These are phyloP conservation scores for Phalacrocorax carbo DNA, from an alignment of 2,113 vertebrate species.

Conservation along the genomic window DNA sequence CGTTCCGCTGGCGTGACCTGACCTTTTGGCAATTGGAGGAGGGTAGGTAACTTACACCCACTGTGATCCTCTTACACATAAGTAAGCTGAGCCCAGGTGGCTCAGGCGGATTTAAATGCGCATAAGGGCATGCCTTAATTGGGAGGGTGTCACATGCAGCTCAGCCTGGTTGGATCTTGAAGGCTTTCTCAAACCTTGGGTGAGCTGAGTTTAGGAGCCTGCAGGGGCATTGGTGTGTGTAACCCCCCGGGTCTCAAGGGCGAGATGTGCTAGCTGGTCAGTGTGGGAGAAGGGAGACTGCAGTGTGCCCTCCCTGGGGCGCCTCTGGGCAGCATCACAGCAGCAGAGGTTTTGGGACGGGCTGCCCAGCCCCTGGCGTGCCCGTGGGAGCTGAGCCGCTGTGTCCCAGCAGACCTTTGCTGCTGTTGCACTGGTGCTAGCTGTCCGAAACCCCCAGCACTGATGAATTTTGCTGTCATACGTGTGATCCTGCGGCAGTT, in stretches of 20 bases:
- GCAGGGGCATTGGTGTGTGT: background rate
- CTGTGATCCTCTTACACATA: background rate
- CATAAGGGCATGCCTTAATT: background rate
- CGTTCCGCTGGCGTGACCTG: background rate
- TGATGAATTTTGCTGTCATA: background rate
- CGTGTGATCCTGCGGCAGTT: rapidly evolving
- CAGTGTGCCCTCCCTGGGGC: background rate
- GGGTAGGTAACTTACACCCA: background rate
- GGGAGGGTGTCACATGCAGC: background rate
- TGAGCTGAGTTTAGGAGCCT: background rate
- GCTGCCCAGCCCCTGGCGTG: background rate
- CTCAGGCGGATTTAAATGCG: background rate
- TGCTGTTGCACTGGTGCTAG: background rate
- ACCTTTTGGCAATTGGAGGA: background rate
- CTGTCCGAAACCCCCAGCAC: background rate
- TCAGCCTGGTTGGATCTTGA: background rate
- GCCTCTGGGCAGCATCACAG: background rate
- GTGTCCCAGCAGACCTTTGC: background rate
- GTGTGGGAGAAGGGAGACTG: background rate
- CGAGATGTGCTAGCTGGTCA: rapidly evolving
- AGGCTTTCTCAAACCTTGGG: background rate
- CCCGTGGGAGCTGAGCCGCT: background rate
- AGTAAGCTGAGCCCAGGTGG: background rate
- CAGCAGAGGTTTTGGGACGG: background rate
- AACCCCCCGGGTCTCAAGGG: rapidly evolving